phyloP scores from a whole-genome alignment of 2,113 vertebrate species.

The Murina feae region DNA sequence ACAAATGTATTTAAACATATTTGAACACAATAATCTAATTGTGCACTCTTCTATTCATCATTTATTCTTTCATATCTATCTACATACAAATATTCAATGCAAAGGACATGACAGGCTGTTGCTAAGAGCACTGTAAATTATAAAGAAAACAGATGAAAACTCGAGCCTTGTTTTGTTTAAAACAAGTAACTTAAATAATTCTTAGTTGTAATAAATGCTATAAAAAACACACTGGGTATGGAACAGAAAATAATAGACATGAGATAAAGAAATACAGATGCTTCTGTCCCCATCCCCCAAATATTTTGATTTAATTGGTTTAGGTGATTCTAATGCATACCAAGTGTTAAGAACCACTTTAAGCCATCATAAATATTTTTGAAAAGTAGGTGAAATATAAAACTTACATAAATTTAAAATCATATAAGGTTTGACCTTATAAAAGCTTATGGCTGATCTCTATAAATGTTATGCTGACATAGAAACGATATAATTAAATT shows the following conservation, averaged over 20 bases:
- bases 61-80: neutral
- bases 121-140: neutral
- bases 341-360: neutral
- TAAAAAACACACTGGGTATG: neutral
- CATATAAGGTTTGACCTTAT: neutral
- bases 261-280: neutral
- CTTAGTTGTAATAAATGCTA: neutral
- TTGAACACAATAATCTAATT: slow-evolving; percentile 4
- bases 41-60: neutral
- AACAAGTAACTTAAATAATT: slow-evolving; percentile 15
- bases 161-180: neutral
- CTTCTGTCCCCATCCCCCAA: neutral
- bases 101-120: neutral
- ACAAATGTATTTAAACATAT: neutral
- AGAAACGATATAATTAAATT: neutral
- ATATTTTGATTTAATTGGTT: neutral
- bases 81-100: neutral
- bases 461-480: neutral
- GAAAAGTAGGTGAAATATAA: slow-evolving; percentile 24
- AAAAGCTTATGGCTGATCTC: neutral
- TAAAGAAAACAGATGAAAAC: neutral
- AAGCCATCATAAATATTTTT: slow-evolving; percentile 1
- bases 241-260: neutral
- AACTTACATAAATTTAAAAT: slow-evolving; percentile 25
- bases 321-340: neutral